A percentile compares a stretch with the other conserved stretches of the same genome.
Conservation (phyloP, 1,140 invertebrate genomes). For the Cotesia glomerata region DNA sequence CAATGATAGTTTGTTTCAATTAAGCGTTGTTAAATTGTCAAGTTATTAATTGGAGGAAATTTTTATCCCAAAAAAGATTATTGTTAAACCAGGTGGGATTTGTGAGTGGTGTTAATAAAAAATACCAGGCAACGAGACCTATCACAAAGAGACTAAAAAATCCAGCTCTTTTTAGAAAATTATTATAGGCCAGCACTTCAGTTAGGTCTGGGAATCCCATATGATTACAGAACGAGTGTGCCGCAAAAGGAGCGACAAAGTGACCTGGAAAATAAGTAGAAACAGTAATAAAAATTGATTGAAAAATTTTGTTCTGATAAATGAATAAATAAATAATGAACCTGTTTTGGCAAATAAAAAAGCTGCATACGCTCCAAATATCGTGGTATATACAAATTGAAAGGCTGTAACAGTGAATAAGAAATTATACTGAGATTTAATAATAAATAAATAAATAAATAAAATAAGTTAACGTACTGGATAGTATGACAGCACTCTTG, state of each 20-base stretch:
- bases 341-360: conserved; percentile 82
- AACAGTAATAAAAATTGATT: conserved; percentile 7
- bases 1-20: not conserved
- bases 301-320: not conserved
- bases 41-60: conserved; percentile 40
- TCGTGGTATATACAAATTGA: conserved; percentile 88
- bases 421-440: not conserved
- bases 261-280: conserved; percentile 70
- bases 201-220: conserved; percentile 93
- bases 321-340: conserved; percentile 43
- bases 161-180: conserved; percentile 68
- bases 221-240: conserved; percentile 93
- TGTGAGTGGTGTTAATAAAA: conserved; percentile 79
- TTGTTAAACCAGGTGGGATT: conserved; percentile 80
- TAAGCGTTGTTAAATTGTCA: not conserved
- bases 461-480: conserved; percentile 67
- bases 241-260: conserved; percentile 84
- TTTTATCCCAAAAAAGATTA: conserved; percentile 66
- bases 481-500: conserved; percentile 72
- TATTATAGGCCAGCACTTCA: conserved; percentile 75
- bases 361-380: conserved; percentile 93
- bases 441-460: conserved; percentile 9
- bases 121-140: conserved; percentile 80
- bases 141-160: conserved; percentile 73
- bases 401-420: conserved; percentile 67